phyloP scores from a whole-genome alignment of 2,797 vertebrate genomes.

The Girardinus metallicus region DNA sequence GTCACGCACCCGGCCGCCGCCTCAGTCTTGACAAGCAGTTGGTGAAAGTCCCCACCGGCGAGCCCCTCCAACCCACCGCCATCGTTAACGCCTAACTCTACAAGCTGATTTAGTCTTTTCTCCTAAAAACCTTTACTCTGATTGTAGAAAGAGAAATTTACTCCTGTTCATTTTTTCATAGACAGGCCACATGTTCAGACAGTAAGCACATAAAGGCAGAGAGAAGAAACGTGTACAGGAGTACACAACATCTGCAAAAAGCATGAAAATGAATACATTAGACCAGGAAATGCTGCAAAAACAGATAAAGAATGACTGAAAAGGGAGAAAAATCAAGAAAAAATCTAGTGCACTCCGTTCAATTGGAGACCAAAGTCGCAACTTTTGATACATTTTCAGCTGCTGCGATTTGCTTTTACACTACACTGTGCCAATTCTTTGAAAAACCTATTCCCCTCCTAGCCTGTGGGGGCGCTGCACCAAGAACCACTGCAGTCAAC shows the following conservation, averaged over 20 bases:
- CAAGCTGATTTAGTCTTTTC: conserved; percentile 18
- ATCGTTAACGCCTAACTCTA: conserved; percentile 58
- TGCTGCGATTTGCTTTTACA: not conserved
- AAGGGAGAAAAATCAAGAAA: not conserved
- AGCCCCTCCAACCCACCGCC: not conserved
- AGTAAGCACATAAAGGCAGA: not conserved
- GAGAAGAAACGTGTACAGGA: not conserved
- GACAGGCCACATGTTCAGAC: not conserved
- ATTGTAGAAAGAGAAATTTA: not conserved
- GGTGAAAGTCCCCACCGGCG: conserved; percentile 54
- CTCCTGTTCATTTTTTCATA: not conserved
- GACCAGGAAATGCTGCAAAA: not conserved
- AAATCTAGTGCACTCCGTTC: not conserved
- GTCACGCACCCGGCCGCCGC: conserved; percentile 58
- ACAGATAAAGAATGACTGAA: not conserved
- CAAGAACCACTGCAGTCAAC: not conserved
- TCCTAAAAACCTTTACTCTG: conserved; percentile 20
- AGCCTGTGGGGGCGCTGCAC: not conserved
- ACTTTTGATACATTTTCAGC: not conserved
- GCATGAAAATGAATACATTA: not conserved
- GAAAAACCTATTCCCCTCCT: not conserved
- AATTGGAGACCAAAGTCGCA: not conserved
- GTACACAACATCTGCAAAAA: not conserved
- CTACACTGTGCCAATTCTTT: not conserved
- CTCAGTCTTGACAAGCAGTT: conserved; percentile 58